Conservation (phyloP, 2,888 invertebrate species). For the Melipona beecheii region DNA sequence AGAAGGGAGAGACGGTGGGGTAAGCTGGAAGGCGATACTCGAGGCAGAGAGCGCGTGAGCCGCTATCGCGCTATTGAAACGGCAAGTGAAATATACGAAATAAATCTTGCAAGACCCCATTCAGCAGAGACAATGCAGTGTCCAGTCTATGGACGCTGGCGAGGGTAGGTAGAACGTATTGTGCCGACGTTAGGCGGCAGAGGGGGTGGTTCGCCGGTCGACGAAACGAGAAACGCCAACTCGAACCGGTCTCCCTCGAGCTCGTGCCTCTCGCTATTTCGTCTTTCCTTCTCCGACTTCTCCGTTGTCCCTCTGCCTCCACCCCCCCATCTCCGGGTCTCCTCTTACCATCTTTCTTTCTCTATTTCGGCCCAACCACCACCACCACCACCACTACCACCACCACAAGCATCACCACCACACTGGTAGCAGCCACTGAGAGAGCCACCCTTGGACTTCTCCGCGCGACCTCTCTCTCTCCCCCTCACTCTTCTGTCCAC, state of each 20-base stretch:
- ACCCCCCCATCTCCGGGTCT: background rate
- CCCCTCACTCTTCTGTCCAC: slow-evolving; percentile 39
- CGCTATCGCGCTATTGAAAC: slow-evolving; percentile 83
- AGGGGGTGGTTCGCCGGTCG: slow-evolving; percentile 60
- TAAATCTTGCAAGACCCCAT: slow-evolving; percentile 84
- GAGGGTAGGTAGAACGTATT: slow-evolving; percentile 80
- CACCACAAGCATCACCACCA: background rate
- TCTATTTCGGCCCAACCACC: slow-evolving; percentile 54
- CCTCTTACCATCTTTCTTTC: slow-evolving; percentile 58
- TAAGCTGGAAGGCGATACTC: slow-evolving; percentile 72
- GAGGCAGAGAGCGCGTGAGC: slow-evolving; percentile 72
- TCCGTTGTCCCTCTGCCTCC: background rate
- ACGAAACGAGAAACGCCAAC: slow-evolving; percentile 76
- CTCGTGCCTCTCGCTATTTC: slow-evolving; percentile 70
- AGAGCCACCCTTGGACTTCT: slow-evolving; percentile 53
- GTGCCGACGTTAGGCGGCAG: slow-evolving; percentile 73
- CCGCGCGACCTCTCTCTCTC: slow-evolving; percentile 37
- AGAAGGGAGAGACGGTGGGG: slow-evolving; percentile 7
- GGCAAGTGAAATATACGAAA: slow-evolving; percentile 84
- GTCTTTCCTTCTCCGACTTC: slow-evolving; percentile 67
- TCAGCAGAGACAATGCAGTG: slow-evolving; percentile 83
- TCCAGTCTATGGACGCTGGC: slow-evolving; percentile 81
- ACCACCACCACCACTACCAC: background rate
- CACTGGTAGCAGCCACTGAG: background rate
- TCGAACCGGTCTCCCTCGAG: slow-evolving; percentile 73